Evolutionary conservation across 2,888 invertebrate species (phyloP).

Genomic region (Philhelius pedissequus): DNA sequence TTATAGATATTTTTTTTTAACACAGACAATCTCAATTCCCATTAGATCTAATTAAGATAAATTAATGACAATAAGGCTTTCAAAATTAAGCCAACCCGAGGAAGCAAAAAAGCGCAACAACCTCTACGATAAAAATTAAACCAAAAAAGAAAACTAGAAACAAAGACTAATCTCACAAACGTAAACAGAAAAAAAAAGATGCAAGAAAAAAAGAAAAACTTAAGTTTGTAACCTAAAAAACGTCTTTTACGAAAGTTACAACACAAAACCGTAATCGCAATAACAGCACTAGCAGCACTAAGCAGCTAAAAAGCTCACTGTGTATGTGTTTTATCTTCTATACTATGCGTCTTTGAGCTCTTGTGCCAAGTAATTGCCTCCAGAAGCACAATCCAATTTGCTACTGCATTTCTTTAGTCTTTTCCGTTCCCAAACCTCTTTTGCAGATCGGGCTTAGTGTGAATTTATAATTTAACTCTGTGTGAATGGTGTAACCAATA

Average conservation of each 20-base stretch:
- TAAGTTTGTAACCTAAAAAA: background rate
- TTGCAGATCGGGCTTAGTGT: background rate
- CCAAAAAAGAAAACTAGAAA: background rate
- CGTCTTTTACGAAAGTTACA: too few relatives aligned
- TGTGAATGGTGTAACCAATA: background rate
- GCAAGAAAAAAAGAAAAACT: background rate
- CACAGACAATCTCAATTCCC: background rate
- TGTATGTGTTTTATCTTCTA: too few relatives aligned
- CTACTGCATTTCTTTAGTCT: slow-evolving; percentile 3
- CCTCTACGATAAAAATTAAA: background rate
- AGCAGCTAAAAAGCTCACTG: background rate
- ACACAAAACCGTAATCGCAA: background rate
- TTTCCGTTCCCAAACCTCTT: background rate
- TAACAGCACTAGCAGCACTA: background rate
- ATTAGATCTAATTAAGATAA: slow-evolving; percentile 10
- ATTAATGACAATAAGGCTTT: background rate
- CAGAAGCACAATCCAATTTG: slow-evolving; percentile 60
- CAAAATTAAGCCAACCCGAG: background rate
- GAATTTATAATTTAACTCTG: slow-evolving; percentile 3
- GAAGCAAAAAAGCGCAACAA: background rate
- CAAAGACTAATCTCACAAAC: background rate
- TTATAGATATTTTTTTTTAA: background rate
- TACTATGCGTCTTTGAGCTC: background rate
- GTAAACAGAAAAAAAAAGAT: background rate
- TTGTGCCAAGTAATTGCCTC: slow-evolving; percentile 46